Percentiles rank a stretch among this genome's conserved stretches.
Conservation (phyloP, 2,888 invertebrate species). For the Meghimatium bilineatum region DNA sequence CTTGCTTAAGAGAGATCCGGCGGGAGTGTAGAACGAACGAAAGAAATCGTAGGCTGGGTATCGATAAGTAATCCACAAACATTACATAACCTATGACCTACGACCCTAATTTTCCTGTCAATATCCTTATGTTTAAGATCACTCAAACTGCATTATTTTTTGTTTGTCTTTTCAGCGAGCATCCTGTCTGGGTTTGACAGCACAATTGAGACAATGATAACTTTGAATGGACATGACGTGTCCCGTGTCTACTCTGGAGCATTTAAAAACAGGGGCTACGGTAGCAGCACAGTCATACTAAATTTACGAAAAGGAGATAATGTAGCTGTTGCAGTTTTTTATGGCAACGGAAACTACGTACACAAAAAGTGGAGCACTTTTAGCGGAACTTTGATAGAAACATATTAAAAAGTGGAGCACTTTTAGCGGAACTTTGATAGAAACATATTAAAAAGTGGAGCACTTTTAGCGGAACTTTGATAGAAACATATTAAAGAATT, state of each 20-base stretch:
- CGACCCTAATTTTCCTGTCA: too few relatives aligned
- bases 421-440: constrained; percentile 47
- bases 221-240: constrained; percentile 51
- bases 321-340: constrained; percentile 51
- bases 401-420: constrained; percentile 53
- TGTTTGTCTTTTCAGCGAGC: constrained; percentile 37
- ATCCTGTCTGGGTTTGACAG: constrained; percentile 54
- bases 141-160: neutral
- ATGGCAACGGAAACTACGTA: constrained; percentile 54
- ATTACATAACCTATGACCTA: too few relatives aligned
- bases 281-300: constrained; percentile 49
- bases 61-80: too few relatives aligned
- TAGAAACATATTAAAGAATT: constrained; percentile 42
- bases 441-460: constrained; percentile 52
- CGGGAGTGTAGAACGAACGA: too few relatives aligned
- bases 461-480: constrained; percentile 49
- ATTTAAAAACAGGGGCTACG: constrained; percentile 52
- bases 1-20: too few relatives aligned
- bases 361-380: constrained; percentile 57
- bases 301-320: constrained; percentile 50
- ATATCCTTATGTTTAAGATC: neutral
- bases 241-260: constrained; percentile 52
- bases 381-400: constrained; percentile 43
- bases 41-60: too few relatives aligned
- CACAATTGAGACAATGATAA: constrained; percentile 54